Conservation (phyloP, 2,113 vertebrate genomes). For the Meleagris gallopavo region DNA sequence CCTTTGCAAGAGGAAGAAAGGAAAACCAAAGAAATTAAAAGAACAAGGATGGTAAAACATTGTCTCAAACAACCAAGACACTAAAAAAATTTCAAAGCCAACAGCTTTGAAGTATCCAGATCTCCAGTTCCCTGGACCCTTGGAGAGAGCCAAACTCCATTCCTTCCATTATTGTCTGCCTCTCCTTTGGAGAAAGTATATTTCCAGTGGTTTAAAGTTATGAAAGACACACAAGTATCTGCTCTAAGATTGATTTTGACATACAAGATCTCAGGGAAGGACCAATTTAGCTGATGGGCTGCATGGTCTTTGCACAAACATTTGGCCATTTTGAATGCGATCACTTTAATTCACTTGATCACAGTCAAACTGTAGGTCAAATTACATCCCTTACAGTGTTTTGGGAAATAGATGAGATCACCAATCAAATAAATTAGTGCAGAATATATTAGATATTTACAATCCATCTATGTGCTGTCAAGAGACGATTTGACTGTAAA, state of each 20-base stretch:
- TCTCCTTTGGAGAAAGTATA: background rate
- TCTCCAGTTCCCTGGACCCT: background rate
- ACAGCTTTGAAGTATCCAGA: background rate
- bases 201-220: background rate
- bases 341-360: background rate
- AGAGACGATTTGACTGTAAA: background rate
- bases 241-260: background rate
- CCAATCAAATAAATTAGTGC: background rate
- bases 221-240: background rate
- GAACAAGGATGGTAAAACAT: background rate
- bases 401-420: background rate
- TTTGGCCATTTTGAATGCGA: background rate
- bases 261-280: background rate
- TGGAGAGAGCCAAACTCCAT: background rate
- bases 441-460: background rate
- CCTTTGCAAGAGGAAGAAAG: background rate
- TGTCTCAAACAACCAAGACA: conserved; percentile 2
- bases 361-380: background rate
- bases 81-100: conserved; percentile 1
- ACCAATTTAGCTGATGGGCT: background rate
- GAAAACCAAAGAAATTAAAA: background rate
- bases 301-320: background rate
- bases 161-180: background rate
- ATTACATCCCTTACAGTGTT: background rate
- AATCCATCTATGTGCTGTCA: background rate